A percentile compares a stretch with the other conserved stretches of the same genome.
These are phyloP conservation scores for Pteropus rufus DNA, from an alignment of 2,797 vertebrate species.

Conservation along the genomic window DNA sequence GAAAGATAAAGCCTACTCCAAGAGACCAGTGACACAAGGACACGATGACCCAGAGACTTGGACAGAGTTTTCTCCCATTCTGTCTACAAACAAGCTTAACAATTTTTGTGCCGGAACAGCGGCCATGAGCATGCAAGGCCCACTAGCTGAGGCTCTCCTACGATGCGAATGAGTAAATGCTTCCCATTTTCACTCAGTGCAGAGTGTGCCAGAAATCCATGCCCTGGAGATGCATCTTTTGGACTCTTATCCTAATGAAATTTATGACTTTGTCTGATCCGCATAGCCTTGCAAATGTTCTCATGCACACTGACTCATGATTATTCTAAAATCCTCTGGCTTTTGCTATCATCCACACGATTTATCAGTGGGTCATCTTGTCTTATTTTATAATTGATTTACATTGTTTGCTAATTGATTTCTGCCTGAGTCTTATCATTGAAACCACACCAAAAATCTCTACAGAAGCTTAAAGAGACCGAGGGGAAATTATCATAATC, in stretches of 20 bases:
- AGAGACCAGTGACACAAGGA: no score
- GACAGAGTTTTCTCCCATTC: not conserved
- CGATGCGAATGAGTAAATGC: not conserved
- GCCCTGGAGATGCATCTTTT: not conserved
- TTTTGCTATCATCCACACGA: not conserved
- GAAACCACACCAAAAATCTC: not conserved
- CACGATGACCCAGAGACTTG: not conserved
- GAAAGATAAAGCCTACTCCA: not conserved
- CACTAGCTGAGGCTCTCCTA: not conserved
- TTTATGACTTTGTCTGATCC: not conserved
- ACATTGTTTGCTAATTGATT: not conserved
- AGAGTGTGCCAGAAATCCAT: no score
- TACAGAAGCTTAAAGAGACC: not conserved
- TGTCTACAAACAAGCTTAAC: not conserved
- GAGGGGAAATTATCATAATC: not conserved
- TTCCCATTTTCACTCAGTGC: not conserved
- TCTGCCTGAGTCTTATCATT: not conserved
- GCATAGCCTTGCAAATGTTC: not conserved
- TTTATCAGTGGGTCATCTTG: not conserved
- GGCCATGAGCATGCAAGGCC: not conserved
- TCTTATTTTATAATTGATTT: slow-evolving; percentile 1
- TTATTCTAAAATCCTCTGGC: not conserved
- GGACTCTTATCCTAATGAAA: not conserved
- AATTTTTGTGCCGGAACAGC: not conserved
- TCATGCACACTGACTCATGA: not conserved